These are phyloP conservation scores for Calvadosia cruxmelitensis DNA, from an alignment of 30 jellyfish, hydroid and myxozoan genomes.

Conservation along the genomic window DNA sequence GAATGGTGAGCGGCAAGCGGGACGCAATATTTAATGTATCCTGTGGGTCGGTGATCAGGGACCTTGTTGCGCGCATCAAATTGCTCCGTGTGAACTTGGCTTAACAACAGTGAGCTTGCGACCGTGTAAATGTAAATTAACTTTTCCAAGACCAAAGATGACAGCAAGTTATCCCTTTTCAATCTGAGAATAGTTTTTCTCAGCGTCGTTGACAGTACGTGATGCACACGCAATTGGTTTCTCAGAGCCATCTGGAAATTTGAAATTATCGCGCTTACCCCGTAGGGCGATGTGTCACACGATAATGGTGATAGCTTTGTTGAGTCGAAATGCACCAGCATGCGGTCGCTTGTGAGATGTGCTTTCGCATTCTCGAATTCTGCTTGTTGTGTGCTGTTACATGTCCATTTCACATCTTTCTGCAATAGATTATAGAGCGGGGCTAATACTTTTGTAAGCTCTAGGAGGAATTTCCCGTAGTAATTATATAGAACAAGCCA, in stretches of 20 bases:
- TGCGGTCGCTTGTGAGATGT: not conserved
- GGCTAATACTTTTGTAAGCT: conserved; percentile 7
- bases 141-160: conserved; percentile 41
- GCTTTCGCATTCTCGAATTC: not conserved
- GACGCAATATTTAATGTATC: too few species aligned
- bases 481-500: conserved; percentile 31
- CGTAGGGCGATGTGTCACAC: conserved; percentile 56
- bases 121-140: conserved; percentile 56
- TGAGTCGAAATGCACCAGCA: conserved; percentile 58
- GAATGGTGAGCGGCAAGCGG: too few species aligned
- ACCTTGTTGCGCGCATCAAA: too few species aligned
- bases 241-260: conserved; percentile 46
- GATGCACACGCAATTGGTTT: conserved; percentile 49
- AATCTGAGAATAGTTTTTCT: conserved; percentile 36
- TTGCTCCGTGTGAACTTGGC: too few species aligned
- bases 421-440: conserved; percentile 28
- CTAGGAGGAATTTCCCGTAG: conserved; percentile 21
- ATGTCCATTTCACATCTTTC: conserved; percentile 17
- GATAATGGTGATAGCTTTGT: conserved; percentile 10
- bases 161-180: conserved; percentile 62
- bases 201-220: conserved; percentile 18
- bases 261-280: conserved; percentile 63
- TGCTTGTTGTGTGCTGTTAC: not conserved
- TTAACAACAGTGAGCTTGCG: conserved; percentile 44
- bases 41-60: too few species aligned